Conservation (phyloP, 2,888 invertebrate species). For the Sinopyrophorus schimmeli region DNA sequence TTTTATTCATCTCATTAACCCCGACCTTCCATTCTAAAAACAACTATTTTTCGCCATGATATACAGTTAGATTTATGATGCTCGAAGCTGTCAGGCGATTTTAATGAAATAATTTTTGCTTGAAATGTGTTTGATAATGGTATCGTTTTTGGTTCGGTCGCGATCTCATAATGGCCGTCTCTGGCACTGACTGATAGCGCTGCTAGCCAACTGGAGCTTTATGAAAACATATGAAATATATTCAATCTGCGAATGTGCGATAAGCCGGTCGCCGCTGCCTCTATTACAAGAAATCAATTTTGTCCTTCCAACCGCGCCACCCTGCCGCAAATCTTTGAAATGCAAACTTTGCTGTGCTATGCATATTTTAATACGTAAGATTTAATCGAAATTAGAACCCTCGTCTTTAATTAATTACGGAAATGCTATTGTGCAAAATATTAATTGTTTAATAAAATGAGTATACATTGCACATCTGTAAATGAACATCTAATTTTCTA, state of each 20-base stretch:
- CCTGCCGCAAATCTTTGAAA: conserved; percentile 25
- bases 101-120: conserved; percentile 34
- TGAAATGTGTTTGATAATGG: conserved; percentile 34
- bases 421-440: too few relatives aligned
- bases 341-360: conserved; percentile 25
- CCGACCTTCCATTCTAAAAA: too few relatives aligned
- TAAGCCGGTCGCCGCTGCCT: conserved; percentile 56
- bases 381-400: background rate
- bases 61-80: conserved; percentile 17
- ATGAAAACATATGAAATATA: conserved; percentile 68
- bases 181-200: conserved; percentile 53
- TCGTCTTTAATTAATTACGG: too few relatives aligned
- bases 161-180: conserved; percentile 43
- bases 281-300: conserved; percentile 51
- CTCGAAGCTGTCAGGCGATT: conserved; percentile 21
- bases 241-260: conserved; percentile 69
- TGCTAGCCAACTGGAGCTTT: conserved; percentile 48
- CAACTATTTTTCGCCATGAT: conserved; percentile 6
- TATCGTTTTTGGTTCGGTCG: conserved; percentile 37
- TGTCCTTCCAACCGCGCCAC: conserved; percentile 35
- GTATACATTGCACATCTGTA: too few relatives aligned
- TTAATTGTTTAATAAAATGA: too few relatives aligned
- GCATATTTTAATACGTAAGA: conserved; percentile 14
- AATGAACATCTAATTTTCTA: too few relatives aligned
- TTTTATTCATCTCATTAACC: background rate